A percentile compares a stretch with the other conserved stretches of the same genome.
phyloP scores from a whole-genome alignment of 2,888 invertebrate genomes.

The Andrena bicolor region DNA sequence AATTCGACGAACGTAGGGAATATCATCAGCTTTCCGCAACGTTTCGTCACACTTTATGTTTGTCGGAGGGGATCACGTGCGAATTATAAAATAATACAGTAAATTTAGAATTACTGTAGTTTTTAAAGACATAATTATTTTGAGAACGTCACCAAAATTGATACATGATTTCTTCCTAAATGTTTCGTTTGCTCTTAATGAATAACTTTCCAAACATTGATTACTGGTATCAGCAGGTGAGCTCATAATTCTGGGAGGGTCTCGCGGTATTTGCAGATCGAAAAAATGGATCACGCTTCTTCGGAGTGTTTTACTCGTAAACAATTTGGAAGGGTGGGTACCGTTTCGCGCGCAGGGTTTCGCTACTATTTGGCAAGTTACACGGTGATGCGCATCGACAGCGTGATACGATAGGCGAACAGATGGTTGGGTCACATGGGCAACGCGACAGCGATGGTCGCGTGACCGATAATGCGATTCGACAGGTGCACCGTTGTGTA shows the following conservation, averaged over 20 bases:
- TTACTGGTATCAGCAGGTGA: too few relatives aligned
- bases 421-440: slow-evolving; percentile 57
- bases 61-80: too few relatives aligned
- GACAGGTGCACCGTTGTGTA: slow-evolving; percentile 66
- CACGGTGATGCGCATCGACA: slow-evolving; percentile 43
- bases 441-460: slow-evolving; percentile 44
- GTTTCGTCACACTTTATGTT: neutral
- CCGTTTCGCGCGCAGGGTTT: slow-evolving; percentile 3
- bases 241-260: too few relatives aligned
- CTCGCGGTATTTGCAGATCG: neutral
- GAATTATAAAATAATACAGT: too few relatives aligned
- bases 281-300: neutral
- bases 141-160: too few relatives aligned
- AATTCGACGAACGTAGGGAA: slow-evolving; percentile 18
- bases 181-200: too few relatives aligned
- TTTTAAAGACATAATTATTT: too few relatives aligned
- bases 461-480: slow-evolving; percentile 70
- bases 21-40: neutral
- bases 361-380: slow-evolving; percentile 20
- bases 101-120: too few relatives aligned
- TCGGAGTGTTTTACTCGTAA: neutral
- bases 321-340: neutral
- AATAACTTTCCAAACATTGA: too few relatives aligned
- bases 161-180: too few relatives aligned
- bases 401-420: slow-evolving; percentile 47